phyloP scores from a whole-genome alignment of 1,140 invertebrate genomes.

The Chironomus striatipennis region DNA sequence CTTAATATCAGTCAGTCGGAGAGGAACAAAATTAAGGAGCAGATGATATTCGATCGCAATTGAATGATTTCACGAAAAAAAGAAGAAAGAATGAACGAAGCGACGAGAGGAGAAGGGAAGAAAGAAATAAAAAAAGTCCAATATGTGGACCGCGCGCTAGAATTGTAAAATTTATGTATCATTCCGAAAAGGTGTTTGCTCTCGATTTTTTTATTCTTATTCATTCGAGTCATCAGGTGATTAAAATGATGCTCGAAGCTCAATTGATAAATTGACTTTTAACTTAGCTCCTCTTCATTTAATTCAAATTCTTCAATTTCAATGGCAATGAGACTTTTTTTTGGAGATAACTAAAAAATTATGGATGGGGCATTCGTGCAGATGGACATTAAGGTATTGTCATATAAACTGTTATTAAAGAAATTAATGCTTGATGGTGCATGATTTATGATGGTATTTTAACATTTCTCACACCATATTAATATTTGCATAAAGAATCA shows the following conservation, averaged over 20 bases:
- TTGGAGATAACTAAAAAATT: too few relatives aligned
- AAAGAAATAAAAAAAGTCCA: background rate
- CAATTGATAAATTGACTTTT: background rate
- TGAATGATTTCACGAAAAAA: background rate
- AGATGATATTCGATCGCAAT: conserved; percentile 22
- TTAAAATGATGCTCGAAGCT: conserved; percentile 13
- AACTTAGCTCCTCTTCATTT: background rate
- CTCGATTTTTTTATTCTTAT: background rate
- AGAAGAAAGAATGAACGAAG: background rate
- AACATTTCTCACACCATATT: background rate
- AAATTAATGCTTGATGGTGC: too few relatives aligned
- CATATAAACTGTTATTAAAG: too few relatives aligned
- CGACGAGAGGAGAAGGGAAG: background rate
- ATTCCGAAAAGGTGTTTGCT: conserved; percentile 6
- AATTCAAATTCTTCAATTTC: background rate
- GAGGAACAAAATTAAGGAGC: conserved; percentile 16
- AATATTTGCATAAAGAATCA: too few relatives aligned
- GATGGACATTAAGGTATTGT: too few relatives aligned
- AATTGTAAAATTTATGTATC: conserved; percentile 10
- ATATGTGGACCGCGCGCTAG: conserved; percentile 10
- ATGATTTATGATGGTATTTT: background rate
- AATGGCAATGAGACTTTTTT: background rate
- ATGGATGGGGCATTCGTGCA: too few relatives aligned
- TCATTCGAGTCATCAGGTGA: conserved; percentile 6
- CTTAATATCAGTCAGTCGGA: background rate